Percentiles rank a stretch among this genome's conserved stretches.
Evolutionary conservation across 1,140 invertebrate genomes (phyloP).

Genomic region (Heterodera schachtii): DNA sequence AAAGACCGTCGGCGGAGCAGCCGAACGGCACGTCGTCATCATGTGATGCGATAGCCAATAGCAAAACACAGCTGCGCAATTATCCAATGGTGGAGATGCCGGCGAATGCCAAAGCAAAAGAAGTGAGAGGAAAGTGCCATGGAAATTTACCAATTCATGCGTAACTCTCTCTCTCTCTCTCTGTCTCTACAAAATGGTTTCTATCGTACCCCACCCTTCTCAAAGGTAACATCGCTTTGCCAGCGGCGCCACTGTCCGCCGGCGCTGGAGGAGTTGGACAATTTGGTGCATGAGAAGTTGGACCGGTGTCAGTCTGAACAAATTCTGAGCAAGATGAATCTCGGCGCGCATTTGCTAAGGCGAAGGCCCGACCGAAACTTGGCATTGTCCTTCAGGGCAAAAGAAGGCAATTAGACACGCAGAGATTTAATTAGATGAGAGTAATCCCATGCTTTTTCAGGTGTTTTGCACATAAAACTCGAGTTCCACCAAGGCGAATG

Average conservation of each 20-base stretch:
- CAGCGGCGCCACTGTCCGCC: constrained; percentile 7
- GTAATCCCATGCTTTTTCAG: background rate
- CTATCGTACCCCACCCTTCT: background rate
- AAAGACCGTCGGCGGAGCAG: background rate
- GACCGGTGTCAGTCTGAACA: constrained; percentile 29
- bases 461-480: constrained; percentile 40
- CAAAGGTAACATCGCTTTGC: background rate
- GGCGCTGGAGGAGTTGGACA: constrained; percentile 14
- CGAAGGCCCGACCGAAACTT: constrained; percentile 30
- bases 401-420: constrained; percentile 30
- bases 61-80: constrained; percentile 6
- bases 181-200: too few relatives aligned
- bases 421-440: background rate
- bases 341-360: constrained; percentile 36
- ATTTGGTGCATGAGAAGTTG: constrained; percentile 37
- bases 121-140: background rate
- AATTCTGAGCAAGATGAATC: constrained; percentile 21
- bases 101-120: background rate
- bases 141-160: background rate
- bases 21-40: background rate
- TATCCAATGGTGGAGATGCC: constrained; percentile 22
- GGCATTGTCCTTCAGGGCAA: constrained; percentile 32
- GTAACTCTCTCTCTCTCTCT: background rate
- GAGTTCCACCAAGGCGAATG: constrained; percentile 28
- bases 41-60: background rate